Percentiles rank a stretch among this genome's conserved stretches.
phyloP scores from a whole-genome alignment of 2,797 vertebrate genomes.

The Silurus lanzhouensis region DNA sequence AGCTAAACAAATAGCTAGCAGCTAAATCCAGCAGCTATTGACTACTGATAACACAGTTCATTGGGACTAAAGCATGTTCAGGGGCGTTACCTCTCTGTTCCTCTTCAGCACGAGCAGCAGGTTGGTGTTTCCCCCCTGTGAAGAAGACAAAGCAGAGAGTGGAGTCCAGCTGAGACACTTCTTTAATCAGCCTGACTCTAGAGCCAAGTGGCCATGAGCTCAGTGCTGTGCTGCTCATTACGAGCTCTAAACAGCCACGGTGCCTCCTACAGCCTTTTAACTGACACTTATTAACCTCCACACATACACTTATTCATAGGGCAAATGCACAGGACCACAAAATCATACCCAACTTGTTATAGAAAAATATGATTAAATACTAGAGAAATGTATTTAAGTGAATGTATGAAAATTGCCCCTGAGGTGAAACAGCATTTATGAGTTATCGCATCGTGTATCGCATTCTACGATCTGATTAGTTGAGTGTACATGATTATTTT shows the following conservation, averaged over 20 bases:
- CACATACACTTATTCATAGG: constrained; percentile 21
- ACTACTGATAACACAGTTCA: constrained; percentile 35
- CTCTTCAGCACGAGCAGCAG: constrained; percentile 88
- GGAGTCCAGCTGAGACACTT: constrained; percentile 29
- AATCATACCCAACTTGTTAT: not conserved
- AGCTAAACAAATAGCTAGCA: not conserved
- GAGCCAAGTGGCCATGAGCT: constrained; percentile 9
- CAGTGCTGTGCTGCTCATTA: constrained; percentile 40
- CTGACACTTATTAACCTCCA: constrained; percentile 11
- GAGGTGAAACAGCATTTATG: not conserved
- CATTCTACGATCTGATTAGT: not conserved
- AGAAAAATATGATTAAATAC: not conserved
- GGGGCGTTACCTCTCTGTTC: constrained; percentile 89
- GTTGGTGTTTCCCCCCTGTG: constrained; percentile 88
- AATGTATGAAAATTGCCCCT: not conserved
- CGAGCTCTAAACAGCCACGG: constrained; percentile 14
- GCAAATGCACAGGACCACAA: not conserved
- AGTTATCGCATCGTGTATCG: not conserved
- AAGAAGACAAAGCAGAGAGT: constrained; percentile 61
- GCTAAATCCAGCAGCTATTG: constrained; percentile 17
- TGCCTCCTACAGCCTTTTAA: constrained; percentile 1
- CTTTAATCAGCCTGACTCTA: constrained; percentile 39
- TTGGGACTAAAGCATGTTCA: constrained; percentile 26
- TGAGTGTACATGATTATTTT: not conserved
- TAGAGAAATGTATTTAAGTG: not conserved